Base-by-base conservation (phyloP, 2,888 invertebrate genomes). In the Abrostola triplasia region DNA sequence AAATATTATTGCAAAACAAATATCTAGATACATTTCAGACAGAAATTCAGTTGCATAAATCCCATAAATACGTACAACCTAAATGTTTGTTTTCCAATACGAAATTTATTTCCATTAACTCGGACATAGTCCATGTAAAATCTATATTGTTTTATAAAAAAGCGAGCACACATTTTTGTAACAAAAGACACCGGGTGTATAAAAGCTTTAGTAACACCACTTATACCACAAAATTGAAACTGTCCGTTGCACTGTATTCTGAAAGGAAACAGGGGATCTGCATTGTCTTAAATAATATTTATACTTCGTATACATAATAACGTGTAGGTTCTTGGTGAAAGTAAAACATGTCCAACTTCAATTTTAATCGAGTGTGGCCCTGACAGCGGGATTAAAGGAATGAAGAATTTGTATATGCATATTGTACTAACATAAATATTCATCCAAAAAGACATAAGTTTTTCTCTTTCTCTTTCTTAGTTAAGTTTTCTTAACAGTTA, bases 211-310 rank as follows among this genome's bases (percentile, higher is more conserved):
- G 40, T 40, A 24, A 24, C 24, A 24, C 12, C 61, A 57, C 52
- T 57, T 36, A 57, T 35, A 12, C 10, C 44, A 49, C 47, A 0
- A 36, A 47, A 54, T 56, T 53, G 59, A 53, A 68, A 38, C 49
- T 57, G 47, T 73, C 56, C 38, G 5, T 6, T 12, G 50, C 74
- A 57, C 49, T 53, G 40, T 1, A 9, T n/a, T 24, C 24, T 36
- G 44, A 56, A 53, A 41, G 53, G 59, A 69, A 64, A 53, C 74
- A 74, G 58, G 57, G 9, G 9, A 36, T 48, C 36, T 56, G 53
- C 44, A 56, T 59, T 69, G 56, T 50, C 69, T 59, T 38, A 56
- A 41, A 56, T 47, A 53, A 42, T 56, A 24, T 47, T 47, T 35
- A 56, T n/a, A 9, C 48, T 48, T 61, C 54, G 49, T 47, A 53